Conservation (phyloP, 2,797 vertebrate species). For the Melanotaenia trifasciata region DNA sequence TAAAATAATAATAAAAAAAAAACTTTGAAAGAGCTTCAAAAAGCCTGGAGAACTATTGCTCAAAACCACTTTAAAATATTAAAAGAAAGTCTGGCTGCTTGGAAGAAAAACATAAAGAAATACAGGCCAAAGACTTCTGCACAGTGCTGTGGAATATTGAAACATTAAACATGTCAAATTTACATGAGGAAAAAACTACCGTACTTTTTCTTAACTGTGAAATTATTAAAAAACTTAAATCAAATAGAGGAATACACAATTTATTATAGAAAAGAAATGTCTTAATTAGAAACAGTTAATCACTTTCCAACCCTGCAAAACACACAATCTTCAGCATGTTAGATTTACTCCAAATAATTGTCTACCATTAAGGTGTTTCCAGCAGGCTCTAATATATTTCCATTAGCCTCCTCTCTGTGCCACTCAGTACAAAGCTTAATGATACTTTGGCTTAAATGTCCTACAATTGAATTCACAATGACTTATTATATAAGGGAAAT, state of each 20-base stretch:
- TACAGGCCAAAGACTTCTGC: neutral
- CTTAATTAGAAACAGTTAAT: neutral
- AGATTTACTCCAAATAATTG: neutral
- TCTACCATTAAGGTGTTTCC: neutral
- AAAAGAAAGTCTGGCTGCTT: neutral
- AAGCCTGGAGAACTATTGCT: neutral
- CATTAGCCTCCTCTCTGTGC: neutral
- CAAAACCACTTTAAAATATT: neutral
- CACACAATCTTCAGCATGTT: neutral
- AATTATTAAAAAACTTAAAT: neutral
- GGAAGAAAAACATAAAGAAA: neutral
- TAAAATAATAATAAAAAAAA: neutral
- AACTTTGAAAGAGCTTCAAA: neutral
- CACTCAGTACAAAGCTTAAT: neutral
- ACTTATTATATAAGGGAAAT: conserved; percentile 28
- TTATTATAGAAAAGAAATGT: neutral
- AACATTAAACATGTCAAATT: neutral
- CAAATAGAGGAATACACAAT: neutral
- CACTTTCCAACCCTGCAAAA: neutral
- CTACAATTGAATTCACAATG: conserved; percentile 22
- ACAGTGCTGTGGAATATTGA: neutral
- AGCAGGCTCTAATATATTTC: neutral
- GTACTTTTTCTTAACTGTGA: neutral
- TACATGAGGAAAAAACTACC: neutral
- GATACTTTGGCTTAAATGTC: neutral